A percentile compares a stretch with the other conserved stretches of the same genome.
Conservation (phyloP, 2,797 vertebrate species). For the Enteromius radiatus region DNA sequence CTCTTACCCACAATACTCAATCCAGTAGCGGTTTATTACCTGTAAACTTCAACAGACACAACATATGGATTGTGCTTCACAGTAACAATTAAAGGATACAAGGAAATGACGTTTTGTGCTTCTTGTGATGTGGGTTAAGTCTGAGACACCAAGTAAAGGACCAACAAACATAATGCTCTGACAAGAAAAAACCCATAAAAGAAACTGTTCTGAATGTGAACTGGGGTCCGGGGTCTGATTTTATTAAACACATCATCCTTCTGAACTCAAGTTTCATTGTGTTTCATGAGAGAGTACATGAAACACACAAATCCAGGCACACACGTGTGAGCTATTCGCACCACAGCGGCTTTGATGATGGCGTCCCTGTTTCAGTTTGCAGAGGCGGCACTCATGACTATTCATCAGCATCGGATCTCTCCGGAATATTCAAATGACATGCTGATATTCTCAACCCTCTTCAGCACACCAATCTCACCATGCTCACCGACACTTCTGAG, state of each 20-base stretch:
- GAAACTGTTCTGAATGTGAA: not conserved
- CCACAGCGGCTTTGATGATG: slow-evolving; percentile 6
- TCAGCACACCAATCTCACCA: slow-evolving; percentile 6
- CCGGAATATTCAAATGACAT: slow-evolving; percentile 45
- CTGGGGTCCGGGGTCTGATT: not conserved
- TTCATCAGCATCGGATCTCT: slow-evolving; percentile 73
- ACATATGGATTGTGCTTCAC: not conserved
- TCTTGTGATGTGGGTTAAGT: not conserved
- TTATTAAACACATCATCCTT: not conserved
- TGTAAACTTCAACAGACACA: not conserved
- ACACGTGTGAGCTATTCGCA: slow-evolving; percentile 6
- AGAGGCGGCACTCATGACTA: slow-evolving; percentile 74
- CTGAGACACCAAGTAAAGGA: not conserved
- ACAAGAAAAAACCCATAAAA: not conserved
- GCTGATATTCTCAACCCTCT: slow-evolving; percentile 25
- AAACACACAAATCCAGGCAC: not conserved
- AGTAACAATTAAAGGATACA: not conserved
- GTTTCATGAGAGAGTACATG: not conserved
- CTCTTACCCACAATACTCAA: not conserved
- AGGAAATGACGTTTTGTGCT: not conserved
- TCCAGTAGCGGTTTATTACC: not conserved
- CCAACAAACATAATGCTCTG: no score
- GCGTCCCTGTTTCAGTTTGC: slow-evolving; percentile 36
- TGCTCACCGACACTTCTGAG: not conserved
- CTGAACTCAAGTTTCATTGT: not conserved